phyloP scores from a whole-genome alignment of 1,140 invertebrate genomes.

The Pseudomyrmex sp. region DNA sequence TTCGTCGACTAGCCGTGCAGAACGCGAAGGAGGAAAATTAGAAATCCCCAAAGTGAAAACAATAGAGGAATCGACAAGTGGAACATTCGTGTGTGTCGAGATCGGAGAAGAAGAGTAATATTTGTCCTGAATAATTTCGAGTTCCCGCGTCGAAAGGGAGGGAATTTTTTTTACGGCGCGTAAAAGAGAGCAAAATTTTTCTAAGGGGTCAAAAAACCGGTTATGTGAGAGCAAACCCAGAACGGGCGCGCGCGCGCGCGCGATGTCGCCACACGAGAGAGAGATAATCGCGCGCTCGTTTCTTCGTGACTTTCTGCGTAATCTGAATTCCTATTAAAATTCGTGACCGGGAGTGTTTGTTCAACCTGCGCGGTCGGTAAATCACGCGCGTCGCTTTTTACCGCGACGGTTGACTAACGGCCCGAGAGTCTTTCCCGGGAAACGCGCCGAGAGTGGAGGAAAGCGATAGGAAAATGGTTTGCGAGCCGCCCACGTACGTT shows the following conservation, averaged over 20 bases:
- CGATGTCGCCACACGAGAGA: conserved; percentile 4
- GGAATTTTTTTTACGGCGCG: too few species aligned
- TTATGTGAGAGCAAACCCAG: neutral
- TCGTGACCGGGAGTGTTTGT: conserved; percentile 15
- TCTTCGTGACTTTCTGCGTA: conserved; percentile 28
- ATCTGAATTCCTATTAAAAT: conserved; percentile 57
- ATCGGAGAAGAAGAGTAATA: neutral
- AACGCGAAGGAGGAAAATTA: neutral
- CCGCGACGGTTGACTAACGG: conserved; percentile 21
- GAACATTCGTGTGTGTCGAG: neutral
- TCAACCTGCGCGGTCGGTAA: conserved; percentile 12
- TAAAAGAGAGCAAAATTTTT: neutral
- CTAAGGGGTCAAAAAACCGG: neutral
- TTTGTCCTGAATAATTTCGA: neutral
- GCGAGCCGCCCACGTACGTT: conserved; percentile 16
- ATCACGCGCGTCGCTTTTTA: conserved; percentile 44
- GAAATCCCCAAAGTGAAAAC: neutral
- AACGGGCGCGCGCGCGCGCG: neutral
- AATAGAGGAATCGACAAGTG: too few species aligned
- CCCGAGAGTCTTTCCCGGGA: conserved; percentile 11
- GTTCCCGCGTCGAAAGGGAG: neutral
- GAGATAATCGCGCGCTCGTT: conserved; percentile 10
- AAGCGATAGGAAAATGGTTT: conserved; percentile 13
- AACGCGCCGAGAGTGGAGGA: neutral
- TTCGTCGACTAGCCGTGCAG: conserved; percentile 37